A percentile compares a stretch with the other conserved stretches of the same genome.
Conservation (phyloP, 2,113 vertebrate genomes). For the Sinocyclocheilus rhinocerous region DNA sequence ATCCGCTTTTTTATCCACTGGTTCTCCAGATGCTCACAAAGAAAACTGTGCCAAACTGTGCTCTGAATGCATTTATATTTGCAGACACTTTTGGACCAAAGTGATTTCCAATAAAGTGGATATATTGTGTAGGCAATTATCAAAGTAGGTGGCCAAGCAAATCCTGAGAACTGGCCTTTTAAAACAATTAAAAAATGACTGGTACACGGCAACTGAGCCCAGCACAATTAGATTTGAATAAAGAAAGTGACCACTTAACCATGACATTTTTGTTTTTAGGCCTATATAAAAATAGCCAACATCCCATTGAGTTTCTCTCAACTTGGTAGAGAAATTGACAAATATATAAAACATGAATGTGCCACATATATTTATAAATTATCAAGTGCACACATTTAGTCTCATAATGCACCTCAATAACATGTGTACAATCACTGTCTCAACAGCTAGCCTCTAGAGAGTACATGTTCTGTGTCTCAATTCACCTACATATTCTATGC, state of each 20-base stretch:
- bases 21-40: slow-evolving; percentile 1
- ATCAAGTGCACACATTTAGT: no score
- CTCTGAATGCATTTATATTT: slow-evolving; percentile 10
- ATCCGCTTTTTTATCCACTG: background rate
- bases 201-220: background rate
- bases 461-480: no score
- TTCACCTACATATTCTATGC: no score
- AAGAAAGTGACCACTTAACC: slow-evolving; percentile 2
- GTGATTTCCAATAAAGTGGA: slow-evolving; percentile 1
- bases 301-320: background rate
- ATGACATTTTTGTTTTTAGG: background rate
- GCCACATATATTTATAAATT: background rate
- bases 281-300: background rate
- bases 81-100: background rate
- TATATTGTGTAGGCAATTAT: slow-evolving; percentile 17
- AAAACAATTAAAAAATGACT: background rate
- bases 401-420: no score
- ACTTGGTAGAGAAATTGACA: background rate
- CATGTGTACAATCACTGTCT: no score
- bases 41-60: background rate
- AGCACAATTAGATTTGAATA: background rate
- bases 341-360: background rate
- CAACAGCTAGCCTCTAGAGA: no score
- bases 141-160: background rate
- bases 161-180: background rate